phyloP scores from a whole-genome alignment of 2,113 vertebrate genomes.

The Leuciscus idus region DNA sequence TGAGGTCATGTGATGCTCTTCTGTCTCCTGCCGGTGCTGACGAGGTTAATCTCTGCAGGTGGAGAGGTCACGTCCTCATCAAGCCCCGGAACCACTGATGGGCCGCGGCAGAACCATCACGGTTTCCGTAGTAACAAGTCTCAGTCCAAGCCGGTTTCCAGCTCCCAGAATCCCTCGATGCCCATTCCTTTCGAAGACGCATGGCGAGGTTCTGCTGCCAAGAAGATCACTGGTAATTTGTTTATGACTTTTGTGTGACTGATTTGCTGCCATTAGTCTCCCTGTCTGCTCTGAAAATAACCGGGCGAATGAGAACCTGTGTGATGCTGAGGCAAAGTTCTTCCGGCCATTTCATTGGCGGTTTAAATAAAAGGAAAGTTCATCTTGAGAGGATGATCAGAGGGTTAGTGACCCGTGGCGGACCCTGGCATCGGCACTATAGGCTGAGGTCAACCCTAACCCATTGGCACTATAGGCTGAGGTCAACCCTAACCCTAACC shows the following conservation, averaged over 20 bases:
- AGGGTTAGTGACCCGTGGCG: too few species aligned
- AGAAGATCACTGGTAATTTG: conserved; percentile 82
- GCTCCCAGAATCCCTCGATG: conserved; percentile 66
- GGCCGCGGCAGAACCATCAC: conserved; percentile 64
- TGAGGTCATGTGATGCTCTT: not conserved
- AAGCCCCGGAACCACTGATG: conserved; percentile 54
- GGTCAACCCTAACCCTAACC: too few species aligned
- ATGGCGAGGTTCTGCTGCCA: conserved; percentile 72
- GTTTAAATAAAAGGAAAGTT: too few species aligned
- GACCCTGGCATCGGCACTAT: too few species aligned
- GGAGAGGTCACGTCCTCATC: conserved; percentile 74
- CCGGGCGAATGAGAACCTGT: too few species aligned
- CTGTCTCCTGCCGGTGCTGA: not conserved
- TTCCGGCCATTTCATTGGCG: too few species aligned
- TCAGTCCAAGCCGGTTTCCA: conserved; percentile 68
- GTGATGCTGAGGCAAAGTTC: too few species aligned
- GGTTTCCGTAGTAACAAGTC: conserved; percentile 71
- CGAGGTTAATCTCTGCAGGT: conserved; percentile 62
- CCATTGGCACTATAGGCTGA: too few species aligned
- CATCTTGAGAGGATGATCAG: too few species aligned
- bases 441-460: too few species aligned
- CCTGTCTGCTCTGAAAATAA: too few species aligned
- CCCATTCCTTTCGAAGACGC: conserved; percentile 66
- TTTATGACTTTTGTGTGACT: not conserved
- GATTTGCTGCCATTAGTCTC: too few species aligned